Percentiles rank a stretch among this genome's conserved stretches.
These are phyloP conservation scores for Nasonia longicornis DNA, from an alignment of 1,140 invertebrate species.

Conservation along the genomic window DNA sequence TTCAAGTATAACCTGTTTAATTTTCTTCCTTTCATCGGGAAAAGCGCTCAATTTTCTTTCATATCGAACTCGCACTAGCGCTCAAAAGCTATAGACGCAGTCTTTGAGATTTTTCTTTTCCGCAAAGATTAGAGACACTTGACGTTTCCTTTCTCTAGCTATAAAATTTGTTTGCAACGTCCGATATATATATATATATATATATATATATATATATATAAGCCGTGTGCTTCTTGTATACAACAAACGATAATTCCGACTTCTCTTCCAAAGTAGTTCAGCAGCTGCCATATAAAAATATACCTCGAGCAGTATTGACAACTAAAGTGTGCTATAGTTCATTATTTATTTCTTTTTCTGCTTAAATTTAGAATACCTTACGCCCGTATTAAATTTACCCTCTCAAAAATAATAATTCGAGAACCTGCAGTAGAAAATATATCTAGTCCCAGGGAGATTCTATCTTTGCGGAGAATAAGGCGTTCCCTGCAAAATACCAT, in stretches of 20 bases:
- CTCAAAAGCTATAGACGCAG: slow-evolving; percentile 41
- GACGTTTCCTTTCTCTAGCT: background rate
- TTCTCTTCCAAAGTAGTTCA: slow-evolving; percentile 26
- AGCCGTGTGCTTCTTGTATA: slow-evolving; percentile 16
- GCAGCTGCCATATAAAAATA: slow-evolving; percentile 34
- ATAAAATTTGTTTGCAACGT: slow-evolving; percentile 28
- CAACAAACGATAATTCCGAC: slow-evolving; percentile 22
- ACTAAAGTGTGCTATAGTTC: slow-evolving; percentile 16
- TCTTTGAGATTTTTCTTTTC: slow-evolving; percentile 42
- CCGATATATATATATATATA: slow-evolving; percentile 6
- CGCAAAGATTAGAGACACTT: slow-evolving; percentile 39
- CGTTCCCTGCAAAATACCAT: slow-evolving; percentile 43
- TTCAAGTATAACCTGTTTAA: slow-evolving; percentile 35
- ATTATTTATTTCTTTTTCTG: slow-evolving; percentile 30
- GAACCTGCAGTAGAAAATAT: slow-evolving; percentile 51
- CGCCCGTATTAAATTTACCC: slow-evolving; percentile 47
- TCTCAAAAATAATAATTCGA: slow-evolving; percentile 49
- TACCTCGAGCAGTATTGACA: slow-evolving; percentile 16
- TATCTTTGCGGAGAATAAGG: slow-evolving; percentile 46
- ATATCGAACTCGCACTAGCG: slow-evolving; percentile 37
- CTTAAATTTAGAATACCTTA: slow-evolving; percentile 46
- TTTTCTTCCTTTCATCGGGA: slow-evolving; percentile 12
- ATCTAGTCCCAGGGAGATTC: slow-evolving; percentile 44
- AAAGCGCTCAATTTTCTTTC: slow-evolving; percentile 37
- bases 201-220: slow-evolving; percentile 1